These are phyloP conservation scores for Spodoptera exigua DNA, from an alignment of 2,888 invertebrate species.

Conservation along the genomic window DNA sequence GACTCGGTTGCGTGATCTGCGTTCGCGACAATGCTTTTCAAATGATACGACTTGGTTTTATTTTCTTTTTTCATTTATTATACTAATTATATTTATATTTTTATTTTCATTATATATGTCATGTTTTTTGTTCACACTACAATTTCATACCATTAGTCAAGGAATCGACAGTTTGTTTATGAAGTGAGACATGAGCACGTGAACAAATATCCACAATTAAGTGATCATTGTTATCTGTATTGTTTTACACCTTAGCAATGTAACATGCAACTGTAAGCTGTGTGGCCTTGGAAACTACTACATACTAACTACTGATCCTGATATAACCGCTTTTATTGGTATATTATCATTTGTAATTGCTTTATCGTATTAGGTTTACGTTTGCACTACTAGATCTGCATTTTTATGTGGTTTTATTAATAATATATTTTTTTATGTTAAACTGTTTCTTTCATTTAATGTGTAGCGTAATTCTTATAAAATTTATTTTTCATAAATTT, in stretches of 20 bases:
- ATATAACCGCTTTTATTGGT: constrained; percentile 15
- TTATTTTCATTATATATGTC: not conserved
- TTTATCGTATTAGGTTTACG: constrained; percentile 2
- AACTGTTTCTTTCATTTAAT: too few species aligned
- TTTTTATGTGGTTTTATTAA: constrained; percentile 1
- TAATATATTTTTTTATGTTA: too few species aligned
- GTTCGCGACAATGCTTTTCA: constrained; percentile 17
- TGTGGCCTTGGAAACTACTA: constrained; percentile 32
- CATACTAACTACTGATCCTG: constrained; percentile 13
- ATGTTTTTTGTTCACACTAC: not conserved
- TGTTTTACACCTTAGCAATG: constrained; percentile 30
- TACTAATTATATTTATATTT: not conserved
- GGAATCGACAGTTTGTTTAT: constrained; percentile 7
- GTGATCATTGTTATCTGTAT: constrained; percentile 39
- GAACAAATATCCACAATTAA: constrained; percentile 32
- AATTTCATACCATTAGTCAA: not conserved
- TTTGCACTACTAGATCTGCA: not conserved
- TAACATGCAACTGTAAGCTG: constrained; percentile 41
- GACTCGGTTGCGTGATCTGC: constrained; percentile 23
- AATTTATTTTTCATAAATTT: not conserved
- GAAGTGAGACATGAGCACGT: constrained; percentile 18
- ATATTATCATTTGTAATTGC: not conserved
- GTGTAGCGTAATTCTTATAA: too few species aligned
- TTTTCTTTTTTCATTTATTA: constrained; percentile 17
- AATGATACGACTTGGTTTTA: constrained; percentile 9